Percentiles rank a stretch among this genome's conserved stretches.
These are phyloP conservation scores for Caligus rogercresseyi DNA, from an alignment of 1,140 invertebrate species.

Conservation along the genomic window DNA sequence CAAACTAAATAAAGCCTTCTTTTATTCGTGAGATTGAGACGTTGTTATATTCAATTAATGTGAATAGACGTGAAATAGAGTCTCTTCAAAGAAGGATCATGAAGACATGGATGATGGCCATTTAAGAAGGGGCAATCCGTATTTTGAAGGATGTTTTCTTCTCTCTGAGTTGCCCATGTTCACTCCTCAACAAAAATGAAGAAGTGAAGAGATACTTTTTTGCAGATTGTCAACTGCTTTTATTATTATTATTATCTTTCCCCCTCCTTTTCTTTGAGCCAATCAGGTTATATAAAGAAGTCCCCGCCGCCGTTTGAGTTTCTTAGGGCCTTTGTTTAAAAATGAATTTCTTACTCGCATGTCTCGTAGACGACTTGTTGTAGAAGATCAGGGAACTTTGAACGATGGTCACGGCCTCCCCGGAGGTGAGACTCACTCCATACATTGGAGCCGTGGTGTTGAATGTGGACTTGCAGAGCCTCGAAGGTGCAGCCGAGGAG, in stretches of 20 bases:
- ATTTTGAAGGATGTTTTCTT: no score
- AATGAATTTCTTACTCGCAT: constrained; percentile 41
- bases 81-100: no score
- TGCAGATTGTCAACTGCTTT: neutral
- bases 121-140: no score
- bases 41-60: no score
- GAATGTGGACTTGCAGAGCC: constrained; percentile 66
- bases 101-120: no score
- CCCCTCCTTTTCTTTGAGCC: neutral
- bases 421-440: constrained; percentile 71
- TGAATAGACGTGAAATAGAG: no score
- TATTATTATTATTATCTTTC: neutral
- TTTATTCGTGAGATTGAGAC: no score
- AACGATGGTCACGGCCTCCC: constrained; percentile 76
- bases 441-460: constrained; percentile 85
- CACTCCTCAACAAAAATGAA: no score
- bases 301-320: neutral
- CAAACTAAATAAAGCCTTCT: no score
- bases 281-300: neutral
- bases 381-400: constrained; percentile 78
- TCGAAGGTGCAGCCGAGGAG: constrained; percentile 35
- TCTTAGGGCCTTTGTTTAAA: neutral
- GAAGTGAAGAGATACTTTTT: no score
- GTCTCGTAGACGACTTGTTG: constrained; percentile 84
- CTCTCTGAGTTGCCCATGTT: no score